Base-by-base conservation (phyloP, 92 coral and sea anemone species). In the Bergia sp. region DNA sequence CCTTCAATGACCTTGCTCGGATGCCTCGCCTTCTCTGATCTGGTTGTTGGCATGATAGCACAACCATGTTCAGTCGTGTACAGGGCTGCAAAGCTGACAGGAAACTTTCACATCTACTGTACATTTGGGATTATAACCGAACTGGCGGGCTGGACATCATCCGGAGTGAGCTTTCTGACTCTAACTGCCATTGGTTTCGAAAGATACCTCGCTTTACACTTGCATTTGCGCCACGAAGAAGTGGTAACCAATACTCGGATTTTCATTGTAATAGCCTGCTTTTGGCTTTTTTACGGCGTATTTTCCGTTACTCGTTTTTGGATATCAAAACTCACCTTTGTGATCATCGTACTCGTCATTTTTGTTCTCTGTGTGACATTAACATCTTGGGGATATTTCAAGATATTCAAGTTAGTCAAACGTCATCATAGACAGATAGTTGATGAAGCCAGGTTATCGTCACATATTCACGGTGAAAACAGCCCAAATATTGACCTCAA, bases 61-160 rank as follows among this genome's bases (percentile, higher is more conserved):
- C 96, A 92, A 15, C 96, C 96, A 16, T 73, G 93, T 49, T 90
- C 89, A 21, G 93, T 94, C n/a, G 91, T 85, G 37, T 94, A 92
- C 82, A 94, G 93, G 81, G 85, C 91, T 73, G 93, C 94, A 13
- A 91, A 89, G 45, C 8, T 92, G 2, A 79, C 89, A 12, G 77
- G 86, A 10, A 90, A 78, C 49, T 38, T 90, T 53, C 4, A 53
- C 0, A 73, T 94, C 9, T 94, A 94, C 69, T 94, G 96, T 73
- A 85, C 49, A 1, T 90, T 94, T 15, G 69, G 96, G 50, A 90
- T 89, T 47, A 84, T 86, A 8, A 82, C 91, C 36, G 96, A 94
- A 42, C 73, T 90, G 1, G 64, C 87, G 5, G 92, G 92, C 0
- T 75, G 80, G 29, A 77, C 89, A 2, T 78, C 91, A 7, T 86